These are phyloP conservation scores for Campopleginae sp. DNA, from an alignment of 2,888 invertebrate genomes.

Conservation along the genomic window DNA sequence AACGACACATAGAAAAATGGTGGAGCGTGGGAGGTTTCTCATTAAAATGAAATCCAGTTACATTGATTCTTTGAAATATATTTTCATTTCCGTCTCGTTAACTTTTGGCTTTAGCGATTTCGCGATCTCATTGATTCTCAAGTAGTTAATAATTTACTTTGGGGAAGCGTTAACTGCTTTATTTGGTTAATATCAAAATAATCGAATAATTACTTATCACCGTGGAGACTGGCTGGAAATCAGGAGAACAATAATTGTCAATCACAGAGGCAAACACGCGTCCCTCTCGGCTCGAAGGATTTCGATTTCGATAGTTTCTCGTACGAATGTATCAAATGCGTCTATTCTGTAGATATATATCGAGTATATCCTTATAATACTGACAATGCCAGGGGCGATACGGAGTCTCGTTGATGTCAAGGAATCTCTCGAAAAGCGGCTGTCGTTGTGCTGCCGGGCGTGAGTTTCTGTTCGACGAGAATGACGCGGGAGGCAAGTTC, in stretches of 20 bases:
- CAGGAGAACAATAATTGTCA: conserved; percentile 67
- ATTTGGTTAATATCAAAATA: neutral
- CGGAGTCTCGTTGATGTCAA: conserved; percentile 70
- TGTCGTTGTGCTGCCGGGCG: conserved; percentile 53
- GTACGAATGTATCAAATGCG: conserved; percentile 58
- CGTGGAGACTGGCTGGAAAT: neutral
- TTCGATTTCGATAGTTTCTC: conserved; percentile 61
- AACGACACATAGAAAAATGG: neutral
- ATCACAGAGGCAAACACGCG: conserved; percentile 40
- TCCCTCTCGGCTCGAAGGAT: conserved; percentile 47
- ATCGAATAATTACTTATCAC: conserved; percentile 31
- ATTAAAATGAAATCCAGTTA: conserved; percentile 19
- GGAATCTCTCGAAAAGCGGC: conserved; percentile 60
- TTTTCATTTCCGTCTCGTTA: neutral
- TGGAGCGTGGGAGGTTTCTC: neutral
- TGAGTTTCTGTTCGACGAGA: conserved; percentile 48
- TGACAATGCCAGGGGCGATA: conserved; percentile 61
- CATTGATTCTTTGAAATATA: neutral
- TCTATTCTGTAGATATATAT: conserved; percentile 12
- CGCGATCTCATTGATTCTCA: neutral
- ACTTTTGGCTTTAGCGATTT: neutral
- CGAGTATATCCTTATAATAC: conserved; percentile 36
- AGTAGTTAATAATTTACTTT: neutral
- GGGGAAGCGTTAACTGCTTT: neutral
- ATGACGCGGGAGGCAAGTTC: conserved; percentile 41